phyloP scores from a whole-genome alignment of 2,797 vertebrate genomes.

The Psittacula derbiana region DNA sequence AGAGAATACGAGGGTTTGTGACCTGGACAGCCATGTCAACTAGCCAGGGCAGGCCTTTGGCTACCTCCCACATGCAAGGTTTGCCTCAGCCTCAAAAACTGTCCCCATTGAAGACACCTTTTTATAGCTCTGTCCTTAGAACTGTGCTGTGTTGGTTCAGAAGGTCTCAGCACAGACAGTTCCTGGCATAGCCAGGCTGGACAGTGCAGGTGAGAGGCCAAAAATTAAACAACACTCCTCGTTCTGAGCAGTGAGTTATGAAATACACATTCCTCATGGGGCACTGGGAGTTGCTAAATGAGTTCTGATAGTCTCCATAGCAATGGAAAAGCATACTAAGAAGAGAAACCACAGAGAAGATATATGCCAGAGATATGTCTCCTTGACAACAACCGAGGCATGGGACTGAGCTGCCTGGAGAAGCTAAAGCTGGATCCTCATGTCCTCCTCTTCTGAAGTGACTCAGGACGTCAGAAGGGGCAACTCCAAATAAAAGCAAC shows the following conservation, averaged over 20 bases:
- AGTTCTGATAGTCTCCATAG: slow-evolving; percentile 68
- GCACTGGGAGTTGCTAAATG: slow-evolving; percentile 49
- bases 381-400: slow-evolving; percentile 55
- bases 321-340: slow-evolving; percentile 56
- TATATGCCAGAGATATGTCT: slow-evolving; percentile 52
- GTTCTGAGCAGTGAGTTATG: slow-evolving; percentile 3
- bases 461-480: neutral
- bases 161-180: neutral
- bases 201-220: slow-evolving; percentile 1
- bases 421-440: slow-evolving; percentile 19
- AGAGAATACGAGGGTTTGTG: neutral
- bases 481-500: neutral
- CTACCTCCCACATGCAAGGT: neutral
- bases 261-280: slow-evolving; percentile 29
- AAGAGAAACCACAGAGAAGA: slow-evolving; percentile 47
- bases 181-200: neutral
- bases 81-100: neutral
- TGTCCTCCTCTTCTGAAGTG: neutral
- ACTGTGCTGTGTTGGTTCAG: neutral
- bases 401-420: neutral
- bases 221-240: neutral
- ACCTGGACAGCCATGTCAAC: neutral
- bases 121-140: neutral
- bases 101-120: neutral
- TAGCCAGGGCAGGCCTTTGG: neutral